Conservation (phyloP, 2,888 invertebrate genomes). For the Cyclophora albipunctata region DNA sequence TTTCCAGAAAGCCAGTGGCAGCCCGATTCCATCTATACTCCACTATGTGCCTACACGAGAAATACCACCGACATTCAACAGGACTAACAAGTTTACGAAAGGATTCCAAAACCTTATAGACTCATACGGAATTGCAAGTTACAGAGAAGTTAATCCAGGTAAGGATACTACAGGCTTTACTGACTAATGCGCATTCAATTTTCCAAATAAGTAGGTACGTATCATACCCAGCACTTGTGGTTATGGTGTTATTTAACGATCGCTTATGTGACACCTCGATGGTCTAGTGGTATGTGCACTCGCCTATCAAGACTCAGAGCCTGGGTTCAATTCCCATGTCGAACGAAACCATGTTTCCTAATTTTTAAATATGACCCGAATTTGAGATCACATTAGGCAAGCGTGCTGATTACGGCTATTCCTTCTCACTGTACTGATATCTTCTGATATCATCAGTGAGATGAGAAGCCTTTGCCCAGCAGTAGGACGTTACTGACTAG, state of each 20-base stretch:
- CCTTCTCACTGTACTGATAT: background rate
- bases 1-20: slow-evolving; percentile 79
- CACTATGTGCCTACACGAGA: slow-evolving; percentile 84
- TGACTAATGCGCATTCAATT: too few relatives aligned
- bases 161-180: slow-evolving; percentile 5
- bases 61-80: slow-evolving; percentile 87
- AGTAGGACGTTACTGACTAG: too few relatives aligned
- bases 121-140: slow-evolving; percentile 90
- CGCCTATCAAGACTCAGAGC: too few relatives aligned
- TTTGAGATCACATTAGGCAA: background rate
- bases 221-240: background rate
- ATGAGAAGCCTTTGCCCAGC: too few relatives aligned
- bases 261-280: too few relatives aligned
- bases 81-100: slow-evolving; percentile 88
- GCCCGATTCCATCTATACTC: slow-evolving; percentile 87
- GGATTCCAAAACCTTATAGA: slow-evolving; percentile 92
- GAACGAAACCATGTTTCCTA: too few relatives aligned
- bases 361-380: background rate
- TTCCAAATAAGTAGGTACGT: background rate
- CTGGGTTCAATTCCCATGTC: too few relatives aligned
- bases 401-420: too few relatives aligned
- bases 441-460: too few relatives aligned
- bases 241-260: too few relatives aligned
- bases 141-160: slow-evolving; percentile 91
- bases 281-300: too few relatives aligned